These are phyloP conservation scores for Merluccius polli DNA, from an alignment of 2,797 vertebrate species.

Conservation along the genomic window DNA sequence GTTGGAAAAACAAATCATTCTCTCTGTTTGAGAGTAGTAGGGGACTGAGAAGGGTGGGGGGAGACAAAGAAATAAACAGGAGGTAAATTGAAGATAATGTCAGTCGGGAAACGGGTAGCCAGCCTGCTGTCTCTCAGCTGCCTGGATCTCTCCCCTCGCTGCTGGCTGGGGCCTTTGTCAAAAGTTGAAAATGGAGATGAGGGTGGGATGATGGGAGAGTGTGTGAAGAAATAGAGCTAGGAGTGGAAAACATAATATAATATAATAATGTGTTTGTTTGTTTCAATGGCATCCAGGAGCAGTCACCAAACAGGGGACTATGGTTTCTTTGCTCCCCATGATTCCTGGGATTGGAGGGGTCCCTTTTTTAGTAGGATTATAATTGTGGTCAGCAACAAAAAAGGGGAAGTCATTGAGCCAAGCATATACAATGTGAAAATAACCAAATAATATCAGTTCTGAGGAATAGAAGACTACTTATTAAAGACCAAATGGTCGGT, in stretches of 20 bases:
- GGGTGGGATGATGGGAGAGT: conserved; percentile 50
- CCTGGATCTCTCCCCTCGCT: conserved; percentile 66
- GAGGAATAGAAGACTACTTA: neutral
- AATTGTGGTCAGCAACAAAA: neutral
- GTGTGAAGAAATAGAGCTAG: conserved; percentile 47
- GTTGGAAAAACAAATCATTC: no score
- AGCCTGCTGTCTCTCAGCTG: conserved; percentile 63
- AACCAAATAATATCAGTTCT: neutral
- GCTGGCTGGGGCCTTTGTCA: conserved; percentile 68
- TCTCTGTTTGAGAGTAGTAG: no score
- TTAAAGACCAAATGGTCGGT: neutral
- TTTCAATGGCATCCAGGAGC: conserved; percentile 38
- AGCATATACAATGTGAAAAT: neutral
- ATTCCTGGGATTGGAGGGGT: conserved; percentile 29
- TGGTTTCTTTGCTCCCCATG: conserved; percentile 48
- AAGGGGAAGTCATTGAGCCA: neutral
- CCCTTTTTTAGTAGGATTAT: neutral
- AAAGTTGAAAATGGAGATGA: conserved; percentile 56
- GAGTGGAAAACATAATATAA: conserved; percentile 61
- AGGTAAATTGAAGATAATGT: conserved; percentile 72
- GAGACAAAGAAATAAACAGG: neutral
- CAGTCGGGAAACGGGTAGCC: conserved; percentile 60
- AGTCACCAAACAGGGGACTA: conserved; percentile 46
- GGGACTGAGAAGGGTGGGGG: no score
- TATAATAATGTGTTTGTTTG: conserved; percentile 66